These are phyloP conservation scores for Pyralis farinalis DNA, from an alignment of 2,888 invertebrate species.

Conservation along the genomic window DNA sequence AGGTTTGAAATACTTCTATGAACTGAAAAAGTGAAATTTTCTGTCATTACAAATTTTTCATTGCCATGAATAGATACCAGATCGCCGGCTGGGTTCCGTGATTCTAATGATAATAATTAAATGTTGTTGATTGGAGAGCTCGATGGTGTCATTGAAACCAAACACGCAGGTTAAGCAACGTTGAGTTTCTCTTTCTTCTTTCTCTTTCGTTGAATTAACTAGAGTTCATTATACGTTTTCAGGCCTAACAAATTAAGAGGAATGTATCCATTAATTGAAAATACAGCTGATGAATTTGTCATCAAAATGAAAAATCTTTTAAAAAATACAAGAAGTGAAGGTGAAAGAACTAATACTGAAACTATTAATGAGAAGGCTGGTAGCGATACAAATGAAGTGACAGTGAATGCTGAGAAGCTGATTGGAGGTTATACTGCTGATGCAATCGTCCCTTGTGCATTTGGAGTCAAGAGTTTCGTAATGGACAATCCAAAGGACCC, in stretches of 20 bases:
- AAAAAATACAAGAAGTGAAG: conserved; percentile 14
- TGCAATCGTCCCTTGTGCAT: conserved; percentile 72
- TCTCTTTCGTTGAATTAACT: no score
- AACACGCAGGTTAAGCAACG: no score
- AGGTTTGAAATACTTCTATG: no score
- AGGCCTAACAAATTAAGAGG: conserved; percentile 70
- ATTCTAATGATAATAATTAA: no score
- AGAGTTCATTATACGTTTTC: conserved; percentile 26
- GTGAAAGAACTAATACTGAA: conserved; percentile 8
- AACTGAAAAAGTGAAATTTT: no score
- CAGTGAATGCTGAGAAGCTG: conserved; percentile 47
- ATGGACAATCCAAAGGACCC: conserved; percentile 68
- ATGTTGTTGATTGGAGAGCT: no score
- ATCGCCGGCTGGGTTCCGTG: no score
- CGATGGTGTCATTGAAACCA: no score
- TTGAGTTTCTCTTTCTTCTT: no score
- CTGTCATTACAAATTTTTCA: no score
- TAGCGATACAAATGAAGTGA: not conserved
- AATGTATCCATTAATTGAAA: conserved; percentile 68
- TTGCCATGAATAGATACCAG: no score
- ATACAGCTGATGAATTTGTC: conserved; percentile 60
- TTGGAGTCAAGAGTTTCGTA: conserved; percentile 64
- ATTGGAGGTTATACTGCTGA: conserved; percentile 73
- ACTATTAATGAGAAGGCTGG: conserved; percentile 11
- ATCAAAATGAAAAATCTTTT: conserved; percentile 36